Conservation (phyloP, 2,797 vertebrate genomes). For the Scolopax rusticola region DNA sequence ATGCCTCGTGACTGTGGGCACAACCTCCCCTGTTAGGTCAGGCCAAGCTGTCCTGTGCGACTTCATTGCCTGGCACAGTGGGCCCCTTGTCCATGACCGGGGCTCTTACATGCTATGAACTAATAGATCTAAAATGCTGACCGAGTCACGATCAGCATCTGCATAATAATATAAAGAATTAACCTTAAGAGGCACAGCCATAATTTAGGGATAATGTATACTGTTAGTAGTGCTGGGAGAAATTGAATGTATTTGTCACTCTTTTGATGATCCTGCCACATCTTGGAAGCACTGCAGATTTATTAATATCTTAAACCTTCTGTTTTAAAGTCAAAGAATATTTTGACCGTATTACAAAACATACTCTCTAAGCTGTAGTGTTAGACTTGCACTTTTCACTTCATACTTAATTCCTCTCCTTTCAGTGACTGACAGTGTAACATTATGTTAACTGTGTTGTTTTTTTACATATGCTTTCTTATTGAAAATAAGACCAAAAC, state of each 20-base stretch:
- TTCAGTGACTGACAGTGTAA: not conserved
- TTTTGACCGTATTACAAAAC: not conserved
- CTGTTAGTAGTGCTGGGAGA: not conserved
- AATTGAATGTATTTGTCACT: not conserved
- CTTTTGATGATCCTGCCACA: not conserved
- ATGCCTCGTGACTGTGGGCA: fast-evolving
- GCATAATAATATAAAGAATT: not conserved
- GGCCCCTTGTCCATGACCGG: not conserved
- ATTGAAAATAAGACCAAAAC: not conserved
- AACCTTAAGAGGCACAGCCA: not conserved
- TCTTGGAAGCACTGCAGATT: not conserved
- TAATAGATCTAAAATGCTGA: not conserved
- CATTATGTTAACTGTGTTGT: not conserved
- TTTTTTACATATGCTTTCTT: not conserved
- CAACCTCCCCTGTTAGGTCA: not conserved
- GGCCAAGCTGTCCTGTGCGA: fast-evolving
- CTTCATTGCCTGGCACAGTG: not conserved
- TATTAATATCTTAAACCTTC: not conserved
- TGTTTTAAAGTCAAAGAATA: not conserved
- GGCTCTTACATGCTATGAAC: not conserved
- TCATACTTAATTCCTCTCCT: not conserved
- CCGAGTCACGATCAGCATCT: not conserved
- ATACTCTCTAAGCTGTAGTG: not conserved
- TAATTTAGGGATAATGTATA: not conserved
- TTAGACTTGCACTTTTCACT: not conserved